Conservation (phyloP, 2,888 invertebrate species). For the Euplexia lucipara region DNA sequence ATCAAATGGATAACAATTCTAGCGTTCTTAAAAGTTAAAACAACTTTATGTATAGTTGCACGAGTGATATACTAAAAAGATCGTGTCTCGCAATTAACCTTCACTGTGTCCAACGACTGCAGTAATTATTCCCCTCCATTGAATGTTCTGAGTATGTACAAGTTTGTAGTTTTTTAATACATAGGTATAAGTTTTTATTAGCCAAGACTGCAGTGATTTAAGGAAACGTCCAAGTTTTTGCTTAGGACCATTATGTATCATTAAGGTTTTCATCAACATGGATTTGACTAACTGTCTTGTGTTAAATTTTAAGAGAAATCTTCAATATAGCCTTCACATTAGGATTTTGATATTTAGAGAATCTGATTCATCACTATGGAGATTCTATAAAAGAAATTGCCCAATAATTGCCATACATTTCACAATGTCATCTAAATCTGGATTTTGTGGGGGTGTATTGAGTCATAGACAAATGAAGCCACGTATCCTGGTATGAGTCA, state of each 20-base stretch:
- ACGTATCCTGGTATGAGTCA: conserved; percentile 76
- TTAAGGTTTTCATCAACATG: conserved; percentile 35
- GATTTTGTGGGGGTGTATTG: conserved; percentile 75
- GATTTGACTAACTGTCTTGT: conserved; percentile 27
- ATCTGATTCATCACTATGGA: conserved; percentile 19
- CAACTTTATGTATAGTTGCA: conserved; percentile 22
- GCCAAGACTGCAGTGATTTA: conserved; percentile 12
- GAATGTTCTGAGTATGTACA: conserved; percentile 18
- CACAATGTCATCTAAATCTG: conserved; percentile 58
- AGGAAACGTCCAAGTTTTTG: conserved; percentile 45
- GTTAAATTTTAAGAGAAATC: not conserved
- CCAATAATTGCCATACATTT: conserved; percentile 57
- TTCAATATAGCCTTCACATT: not conserved
- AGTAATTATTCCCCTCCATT: conserved; percentile 56
- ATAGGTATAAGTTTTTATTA: conserved; percentile 44
- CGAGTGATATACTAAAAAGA: conserved; percentile 54
- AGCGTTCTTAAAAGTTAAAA: conserved; percentile 12
- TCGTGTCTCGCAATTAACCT: conserved; percentile 60
- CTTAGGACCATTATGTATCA: conserved; percentile 28
- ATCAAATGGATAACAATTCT: conserved; percentile 10
- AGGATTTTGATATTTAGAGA: not conserved
- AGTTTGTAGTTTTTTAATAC: conserved; percentile 36
- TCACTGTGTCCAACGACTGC: conserved; percentile 49
- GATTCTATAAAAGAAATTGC: conserved; percentile 46
- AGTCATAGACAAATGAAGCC: conserved; percentile 73